phyloP scores from a whole-genome alignment of 92 coral and sea anemone species.

The Umimayanthus chanpuru region DNA sequence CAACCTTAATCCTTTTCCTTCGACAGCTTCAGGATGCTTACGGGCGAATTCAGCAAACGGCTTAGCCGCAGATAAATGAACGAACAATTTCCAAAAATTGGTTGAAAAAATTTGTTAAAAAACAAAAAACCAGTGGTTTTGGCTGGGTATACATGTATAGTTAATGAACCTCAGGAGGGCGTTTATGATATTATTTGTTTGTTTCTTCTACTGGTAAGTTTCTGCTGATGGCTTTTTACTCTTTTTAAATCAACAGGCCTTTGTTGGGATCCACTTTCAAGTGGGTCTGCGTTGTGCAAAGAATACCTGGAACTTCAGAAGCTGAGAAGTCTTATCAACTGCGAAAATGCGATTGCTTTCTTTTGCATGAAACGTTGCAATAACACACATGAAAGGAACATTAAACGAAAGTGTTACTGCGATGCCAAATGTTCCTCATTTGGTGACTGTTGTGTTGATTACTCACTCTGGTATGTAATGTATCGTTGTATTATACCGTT shows the following conservation, averaged over 20 bases:
- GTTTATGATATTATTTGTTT: not conserved
- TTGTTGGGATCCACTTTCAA: not conserved
- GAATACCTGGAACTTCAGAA: not conserved
- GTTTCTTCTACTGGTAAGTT: too few species aligned
- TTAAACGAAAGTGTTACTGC: not conserved
- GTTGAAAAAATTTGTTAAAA: too few species aligned
- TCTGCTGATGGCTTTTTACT: too few species aligned
- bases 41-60: too few species aligned
- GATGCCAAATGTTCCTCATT: not conserved
- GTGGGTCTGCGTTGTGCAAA: not conserved
- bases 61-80: too few species aligned
- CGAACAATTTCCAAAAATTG: too few species aligned
- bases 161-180: not conserved
- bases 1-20: too few species aligned
- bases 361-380: not conserved
- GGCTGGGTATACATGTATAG: too few species aligned
- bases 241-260: not conserved
- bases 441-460: slow-evolving; percentile 7
- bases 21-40: too few species aligned
- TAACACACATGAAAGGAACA: not conserved
- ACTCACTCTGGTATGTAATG: not conserved
- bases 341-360: not conserved
- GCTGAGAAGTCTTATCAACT: not conserved
- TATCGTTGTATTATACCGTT: not conserved
- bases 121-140: too few species aligned